Evolutionary conservation across 2,888 invertebrate genomes (phyloP).

Genomic region (Drosophila peninsularis): DNA sequence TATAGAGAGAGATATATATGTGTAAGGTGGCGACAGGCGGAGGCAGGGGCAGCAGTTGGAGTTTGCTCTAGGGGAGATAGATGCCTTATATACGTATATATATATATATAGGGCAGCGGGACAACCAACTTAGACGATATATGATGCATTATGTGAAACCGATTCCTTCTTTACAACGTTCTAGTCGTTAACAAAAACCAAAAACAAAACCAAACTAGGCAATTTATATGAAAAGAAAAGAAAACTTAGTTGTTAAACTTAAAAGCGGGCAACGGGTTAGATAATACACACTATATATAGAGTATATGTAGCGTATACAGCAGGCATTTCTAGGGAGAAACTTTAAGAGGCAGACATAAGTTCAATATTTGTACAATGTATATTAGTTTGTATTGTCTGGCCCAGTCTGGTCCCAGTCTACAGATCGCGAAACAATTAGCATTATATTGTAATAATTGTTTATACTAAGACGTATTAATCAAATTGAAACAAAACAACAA

Average conservation of each 20-base stretch:
- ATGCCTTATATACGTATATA: not conserved
- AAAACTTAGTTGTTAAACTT: slow-evolving; percentile 63
- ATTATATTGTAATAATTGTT: slow-evolving; percentile 70
- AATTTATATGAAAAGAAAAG: slow-evolving; percentile 44
- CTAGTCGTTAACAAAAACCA: slow-evolving; percentile 77
- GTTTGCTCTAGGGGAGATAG: not conserved
- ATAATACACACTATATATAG: slow-evolving; percentile 28
- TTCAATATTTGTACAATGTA: slow-evolving; percentile 43
- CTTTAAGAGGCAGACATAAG: slow-evolving; percentile 23
- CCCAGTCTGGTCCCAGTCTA: slow-evolving; percentile 15
- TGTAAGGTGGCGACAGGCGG: not conserved
- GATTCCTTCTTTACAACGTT: slow-evolving; percentile 78
- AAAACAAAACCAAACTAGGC: slow-evolving; percentile 52
- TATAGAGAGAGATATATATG: slow-evolving; percentile 1
- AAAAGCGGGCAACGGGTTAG: slow-evolving; percentile 20
- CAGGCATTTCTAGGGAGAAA: slow-evolving; percentile 47
- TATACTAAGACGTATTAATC: slow-evolving; percentile 73
- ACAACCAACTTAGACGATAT: slow-evolving; percentile 51
- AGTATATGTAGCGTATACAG: slow-evolving; percentile 28
- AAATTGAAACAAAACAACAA: slow-evolving; percentile 55
- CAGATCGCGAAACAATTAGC: slow-evolving; percentile 62
- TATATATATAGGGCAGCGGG: slow-evolving; percentile 9
- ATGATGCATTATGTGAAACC: slow-evolving; percentile 67
- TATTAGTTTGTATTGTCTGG: slow-evolving; percentile 16
- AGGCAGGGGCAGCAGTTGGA: slow-evolving; percentile 13